phyloP scores from a whole-genome alignment of 2,797 vertebrate species.

The Leucoraja ocellata region DNA sequence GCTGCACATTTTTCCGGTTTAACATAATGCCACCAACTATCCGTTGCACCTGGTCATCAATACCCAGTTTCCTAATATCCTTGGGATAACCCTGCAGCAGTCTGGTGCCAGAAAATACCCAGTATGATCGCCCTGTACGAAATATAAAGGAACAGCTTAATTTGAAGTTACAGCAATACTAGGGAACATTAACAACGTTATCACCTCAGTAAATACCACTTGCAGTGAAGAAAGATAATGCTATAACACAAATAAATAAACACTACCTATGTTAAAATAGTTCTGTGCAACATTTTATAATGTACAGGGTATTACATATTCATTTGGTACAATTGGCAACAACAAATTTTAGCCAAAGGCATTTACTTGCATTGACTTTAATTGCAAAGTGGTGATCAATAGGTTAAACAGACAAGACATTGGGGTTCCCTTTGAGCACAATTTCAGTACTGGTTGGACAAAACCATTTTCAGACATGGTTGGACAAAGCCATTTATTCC shows the following conservation, averaged over 20 bases:
- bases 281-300: background rate
- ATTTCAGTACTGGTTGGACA: background rate
- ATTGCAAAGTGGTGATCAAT: background rate
- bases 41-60: constrained; percentile 58
- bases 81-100: constrained; percentile 66
- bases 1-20: constrained; percentile 68
- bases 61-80: constrained; percentile 78
- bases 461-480: background rate
- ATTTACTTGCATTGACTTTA: background rate
- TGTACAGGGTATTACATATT: background rate
- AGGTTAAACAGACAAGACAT: background rate
- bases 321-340: background rate
- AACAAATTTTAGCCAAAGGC: background rate
- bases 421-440: background rate
- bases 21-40: constrained; percentile 71
- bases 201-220: background rate
- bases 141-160: constrained; percentile 19
- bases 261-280: background rate
- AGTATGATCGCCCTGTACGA: constrained; percentile 70
- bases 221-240: background rate
- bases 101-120: constrained; percentile 72
- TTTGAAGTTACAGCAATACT: background rate
- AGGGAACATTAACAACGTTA: background rate
- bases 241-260: background rate
- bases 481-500: background rate